phyloP scores from a whole-genome alignment of 2,113 vertebrate genomes.

The Casuarius casuarius region DNA sequence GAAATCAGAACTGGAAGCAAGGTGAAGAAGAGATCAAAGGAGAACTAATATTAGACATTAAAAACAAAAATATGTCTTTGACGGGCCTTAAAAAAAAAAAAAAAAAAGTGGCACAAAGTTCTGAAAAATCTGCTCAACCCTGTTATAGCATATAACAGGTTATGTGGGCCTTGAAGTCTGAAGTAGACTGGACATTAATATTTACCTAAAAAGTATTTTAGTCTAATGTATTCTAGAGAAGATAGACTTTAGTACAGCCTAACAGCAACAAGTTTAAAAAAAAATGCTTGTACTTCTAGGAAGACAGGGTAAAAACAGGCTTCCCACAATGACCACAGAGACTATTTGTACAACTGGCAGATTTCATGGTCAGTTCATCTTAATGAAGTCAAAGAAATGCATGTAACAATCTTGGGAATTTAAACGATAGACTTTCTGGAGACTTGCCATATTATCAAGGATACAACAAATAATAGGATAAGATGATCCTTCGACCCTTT shows the following conservation, averaged over 20 bases:
- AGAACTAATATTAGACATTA: neutral
- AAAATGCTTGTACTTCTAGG: neutral
- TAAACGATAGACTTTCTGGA: neutral
- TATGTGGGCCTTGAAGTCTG: neutral
- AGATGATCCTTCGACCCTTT: neutral
- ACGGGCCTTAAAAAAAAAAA: neutral
- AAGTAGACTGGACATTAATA: neutral
- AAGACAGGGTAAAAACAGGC: neutral
- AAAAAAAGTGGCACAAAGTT: neutral
- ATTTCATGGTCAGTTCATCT: slow-evolving; percentile 24
- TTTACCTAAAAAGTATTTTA: neutral
- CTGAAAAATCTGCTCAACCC: neutral
- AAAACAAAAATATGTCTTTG: neutral
- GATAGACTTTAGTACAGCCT: neutral
- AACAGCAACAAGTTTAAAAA: neutral
- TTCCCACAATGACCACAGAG: neutral
- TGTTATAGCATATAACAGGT: neutral
- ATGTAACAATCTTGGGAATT: slow-evolving; percentile 33
- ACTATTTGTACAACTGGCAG: slow-evolving; percentile 24
- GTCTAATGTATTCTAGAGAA: neutral
- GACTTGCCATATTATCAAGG: neutral
- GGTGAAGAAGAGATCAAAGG: neutral
- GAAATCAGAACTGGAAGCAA: neutral
- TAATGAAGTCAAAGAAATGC: slow-evolving; percentile 34
- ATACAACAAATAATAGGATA: slow-evolving; percentile 29